Evolutionary conservation across 2,113 vertebrate genomes (phyloP), one percentile per base, ranked within the genome.

Genomic region (Scartelaos histophorus): DNA sequence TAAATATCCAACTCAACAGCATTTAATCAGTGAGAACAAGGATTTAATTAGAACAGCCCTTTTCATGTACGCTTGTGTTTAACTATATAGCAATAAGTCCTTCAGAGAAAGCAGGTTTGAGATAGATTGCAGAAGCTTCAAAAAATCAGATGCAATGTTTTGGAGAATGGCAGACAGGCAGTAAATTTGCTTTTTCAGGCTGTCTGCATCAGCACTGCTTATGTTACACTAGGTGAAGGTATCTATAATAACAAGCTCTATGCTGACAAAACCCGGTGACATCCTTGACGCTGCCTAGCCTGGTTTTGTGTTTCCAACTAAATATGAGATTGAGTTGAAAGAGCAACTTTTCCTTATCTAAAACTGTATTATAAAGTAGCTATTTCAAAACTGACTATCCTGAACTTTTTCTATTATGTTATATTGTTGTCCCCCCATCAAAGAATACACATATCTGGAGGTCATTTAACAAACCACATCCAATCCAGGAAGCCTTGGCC

Each of bases 11-110:
- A 72, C 62, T 72, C 62, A 77, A 69, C 65, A 69, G 5, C 12
- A 25, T 84, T 79, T 75, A 75, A 88, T 82, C 66, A 78, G 73
- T 70, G 22, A 25, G 65, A 83, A 78, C 49, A 79, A n/a, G 62
- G 35, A 75, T 83, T 85, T 74, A 51, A 84, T 82, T 71, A 78
- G 67, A 65, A 49, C n/a, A 66, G 24, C 13, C 16, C 11, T 78
- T 46, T 62, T 7, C 0, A 24, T n/a, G 66, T 67, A 56, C 24
- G 7, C 29, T 66, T 15, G 16, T 51, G 57, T 69, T 46, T 11
- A 19, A 38, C 24, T 58, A 13, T 60, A 54, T 13, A 21, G 47
- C 34, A 21, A 57, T 19, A 35, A 10, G 9, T n/a, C 66, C 16
- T 21, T 60, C 22, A 45, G 0, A 66, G 5, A 61, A 13, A 7